Conservation (phyloP, 1,140 invertebrate species). For the Battus philenor region DNA sequence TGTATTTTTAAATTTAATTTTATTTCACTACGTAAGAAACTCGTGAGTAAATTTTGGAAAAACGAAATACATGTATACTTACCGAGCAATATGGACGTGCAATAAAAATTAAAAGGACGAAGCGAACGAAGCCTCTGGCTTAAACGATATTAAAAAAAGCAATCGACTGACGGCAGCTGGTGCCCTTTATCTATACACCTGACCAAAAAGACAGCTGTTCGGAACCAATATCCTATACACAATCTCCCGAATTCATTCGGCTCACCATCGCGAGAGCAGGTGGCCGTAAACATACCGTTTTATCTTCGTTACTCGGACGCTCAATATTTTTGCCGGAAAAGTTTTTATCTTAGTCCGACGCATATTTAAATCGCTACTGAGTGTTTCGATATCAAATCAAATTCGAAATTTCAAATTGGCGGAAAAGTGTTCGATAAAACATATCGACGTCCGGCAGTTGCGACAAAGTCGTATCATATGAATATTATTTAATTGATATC, state of each 20-base stretch:
- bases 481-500: constrained; percentile 7
- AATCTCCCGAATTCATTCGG: constrained; percentile 15
- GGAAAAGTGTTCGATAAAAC: background rate
- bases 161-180: constrained; percentile 24
- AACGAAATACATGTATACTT: too few species aligned
- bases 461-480: background rate
- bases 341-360: background rate
- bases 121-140: background rate
- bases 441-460: background rate
- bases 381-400: background rate
- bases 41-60: too few species aligned
- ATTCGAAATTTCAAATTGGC: too few species aligned
- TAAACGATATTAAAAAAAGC: constrained; percentile 20
- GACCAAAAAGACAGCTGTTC: constrained; percentile 47
- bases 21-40: too few species aligned
- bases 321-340: background rate
- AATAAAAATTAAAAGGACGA: constrained; percentile 7
- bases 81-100: background rate
- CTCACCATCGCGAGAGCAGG: constrained; percentile 22
- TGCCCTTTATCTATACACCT: constrained; percentile 32
- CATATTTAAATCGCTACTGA: too few species aligned
- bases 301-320: constrained; percentile 27
- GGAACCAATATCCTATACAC: constrained; percentile 29
- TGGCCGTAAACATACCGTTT: constrained; percentile 29
- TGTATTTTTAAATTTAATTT: too few species aligned